phyloP scores from a whole-genome alignment of 2,888 invertebrate genomes.

The Nymphalis polychloros region DNA sequence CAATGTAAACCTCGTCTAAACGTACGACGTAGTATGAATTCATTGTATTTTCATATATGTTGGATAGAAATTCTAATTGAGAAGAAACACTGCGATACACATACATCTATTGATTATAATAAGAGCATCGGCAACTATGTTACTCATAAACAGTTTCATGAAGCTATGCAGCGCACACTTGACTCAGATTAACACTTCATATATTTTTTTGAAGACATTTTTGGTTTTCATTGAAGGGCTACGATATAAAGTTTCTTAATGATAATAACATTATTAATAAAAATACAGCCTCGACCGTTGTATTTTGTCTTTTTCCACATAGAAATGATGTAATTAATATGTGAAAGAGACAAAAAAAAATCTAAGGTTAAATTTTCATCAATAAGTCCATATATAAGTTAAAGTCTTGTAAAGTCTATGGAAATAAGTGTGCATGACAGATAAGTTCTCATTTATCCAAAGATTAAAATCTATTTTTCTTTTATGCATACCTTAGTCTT shows the following conservation, averaged over 20 bases:
- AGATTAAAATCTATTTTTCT: not conserved
- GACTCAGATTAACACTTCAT: too few relatives aligned
- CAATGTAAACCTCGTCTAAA: too few relatives aligned
- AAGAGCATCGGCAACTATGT: too few relatives aligned
- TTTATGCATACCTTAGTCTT: not conserved
- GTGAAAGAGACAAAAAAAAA: not conserved
- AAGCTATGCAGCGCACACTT: too few relatives aligned
- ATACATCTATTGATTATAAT: too few relatives aligned
- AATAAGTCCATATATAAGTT: slow-evolving; percentile 3
- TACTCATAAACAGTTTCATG: too few relatives aligned
- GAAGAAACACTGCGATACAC: too few relatives aligned
- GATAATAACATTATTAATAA: slow-evolving; percentile 1
- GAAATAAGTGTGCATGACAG: slow-evolving; percentile 19
- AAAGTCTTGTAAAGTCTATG: slow-evolving; percentile 19
- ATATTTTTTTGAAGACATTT: too few relatives aligned
- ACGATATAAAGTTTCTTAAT: not conserved
- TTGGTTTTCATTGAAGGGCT: too few relatives aligned
- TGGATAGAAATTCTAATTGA: too few relatives aligned
- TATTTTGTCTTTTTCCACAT: slow-evolving; percentile 1
- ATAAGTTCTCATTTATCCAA: slow-evolving; percentile 11
- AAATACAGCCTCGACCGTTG: not conserved
- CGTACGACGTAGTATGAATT: too few relatives aligned
- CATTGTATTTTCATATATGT: too few relatives aligned
- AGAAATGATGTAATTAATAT: not conserved
- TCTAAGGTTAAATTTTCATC: not conserved